A percentile compares a stretch with the other conserved stretches of the same genome.
phyloP scores from a whole-genome alignment of 2,797 vertebrate species.

The Molossus molossus region DNA sequence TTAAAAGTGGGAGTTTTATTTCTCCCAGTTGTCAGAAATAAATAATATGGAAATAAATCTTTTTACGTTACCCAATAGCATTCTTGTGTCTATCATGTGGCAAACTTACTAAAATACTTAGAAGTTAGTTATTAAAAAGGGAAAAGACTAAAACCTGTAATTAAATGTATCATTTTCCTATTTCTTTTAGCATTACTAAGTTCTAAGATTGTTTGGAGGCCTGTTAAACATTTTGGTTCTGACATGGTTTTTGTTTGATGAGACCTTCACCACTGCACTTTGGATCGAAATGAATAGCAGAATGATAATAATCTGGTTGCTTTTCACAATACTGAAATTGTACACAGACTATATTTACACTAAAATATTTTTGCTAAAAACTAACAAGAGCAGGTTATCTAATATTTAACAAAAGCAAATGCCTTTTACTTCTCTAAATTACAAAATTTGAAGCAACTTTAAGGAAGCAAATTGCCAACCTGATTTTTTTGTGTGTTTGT shows the following conservation, averaged over 20 bases:
- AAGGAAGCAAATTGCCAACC: slow-evolving; percentile 8
- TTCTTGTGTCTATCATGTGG: slow-evolving; percentile 27
- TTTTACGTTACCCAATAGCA: neutral
- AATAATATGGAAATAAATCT: neutral
- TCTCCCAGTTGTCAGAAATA: neutral
- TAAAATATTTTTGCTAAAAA: slow-evolving; percentile 78
- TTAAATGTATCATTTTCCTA: slow-evolving; percentile 41
- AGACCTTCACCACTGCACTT: neutral
- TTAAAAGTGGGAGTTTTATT: slow-evolving; percentile 5
- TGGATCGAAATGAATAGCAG: neutral
- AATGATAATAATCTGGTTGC: slow-evolving; percentile 15
- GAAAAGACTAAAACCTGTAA: slow-evolving; percentile 40
- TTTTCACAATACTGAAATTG: slow-evolving; percentile 44
- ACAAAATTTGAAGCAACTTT: slow-evolving; percentile 65
- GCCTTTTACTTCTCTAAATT: slow-evolving; percentile 50
- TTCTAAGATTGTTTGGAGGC: slow-evolving; percentile 30
- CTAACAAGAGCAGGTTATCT: slow-evolving; percentile 66
- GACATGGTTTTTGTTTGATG: slow-evolving; percentile 45
- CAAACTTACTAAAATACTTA: slow-evolving; percentile 61
- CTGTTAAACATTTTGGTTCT: neutral
- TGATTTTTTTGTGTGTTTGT: neutral
- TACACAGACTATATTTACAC: slow-evolving; percentile 16
- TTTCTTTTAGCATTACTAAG: slow-evolving; percentile 40
- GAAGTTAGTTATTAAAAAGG: slow-evolving; percentile 53
- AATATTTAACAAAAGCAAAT: slow-evolving; percentile 60